phyloP scores from a whole-genome alignment of 2,797 vertebrate species.

The Diplodus puntazzo region DNA sequence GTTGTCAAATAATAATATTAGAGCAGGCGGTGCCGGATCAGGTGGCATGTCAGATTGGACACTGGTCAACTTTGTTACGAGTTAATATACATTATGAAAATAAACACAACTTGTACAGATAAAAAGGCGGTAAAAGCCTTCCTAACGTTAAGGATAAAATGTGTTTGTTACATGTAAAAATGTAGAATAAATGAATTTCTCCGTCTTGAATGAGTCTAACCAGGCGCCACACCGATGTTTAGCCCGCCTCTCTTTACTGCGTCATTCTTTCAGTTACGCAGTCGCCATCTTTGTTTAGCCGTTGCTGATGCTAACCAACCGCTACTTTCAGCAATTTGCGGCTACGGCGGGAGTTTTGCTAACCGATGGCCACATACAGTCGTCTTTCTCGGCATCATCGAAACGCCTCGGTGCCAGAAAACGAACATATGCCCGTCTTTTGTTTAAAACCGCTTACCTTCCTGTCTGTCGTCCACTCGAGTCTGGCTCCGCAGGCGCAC shows the following conservation, averaged over 20 bases:
- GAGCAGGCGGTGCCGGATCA: conserved; percentile 14
- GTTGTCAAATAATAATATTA: neutral
- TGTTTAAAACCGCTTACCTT: conserved; percentile 44
- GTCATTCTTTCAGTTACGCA: conserved; percentile 62
- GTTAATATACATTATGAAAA: neutral
- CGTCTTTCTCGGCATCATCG: rapidly evolving
- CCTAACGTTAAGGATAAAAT: rapidly evolving
- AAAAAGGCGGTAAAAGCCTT: rapidly evolving
- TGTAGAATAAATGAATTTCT: rapidly evolving
- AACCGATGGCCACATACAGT: rapidly evolving
- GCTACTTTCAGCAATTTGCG: conserved; percentile 5
- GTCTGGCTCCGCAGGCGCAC: conserved; percentile 16
- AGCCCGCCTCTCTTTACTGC: conserved; percentile 76
- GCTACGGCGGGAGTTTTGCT: neutral
- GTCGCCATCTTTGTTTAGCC: conserved; percentile 80
- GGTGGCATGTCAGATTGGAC: neutral
- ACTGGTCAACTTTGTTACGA: neutral
- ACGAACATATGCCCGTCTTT: rapidly evolving
- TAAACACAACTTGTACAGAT: rapidly evolving
- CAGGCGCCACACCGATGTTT: conserved; percentile 39
- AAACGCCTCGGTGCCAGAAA: rapidly evolving
- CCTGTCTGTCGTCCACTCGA: rapidly evolving
- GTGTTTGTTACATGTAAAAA: neutral
- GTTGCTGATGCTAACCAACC: conserved; percentile 56
- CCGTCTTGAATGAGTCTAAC: conserved; percentile 9